Evolutionary conservation across 2,797 vertebrate species (phyloP).

Genomic region (Manis pentadactyla): DNA sequence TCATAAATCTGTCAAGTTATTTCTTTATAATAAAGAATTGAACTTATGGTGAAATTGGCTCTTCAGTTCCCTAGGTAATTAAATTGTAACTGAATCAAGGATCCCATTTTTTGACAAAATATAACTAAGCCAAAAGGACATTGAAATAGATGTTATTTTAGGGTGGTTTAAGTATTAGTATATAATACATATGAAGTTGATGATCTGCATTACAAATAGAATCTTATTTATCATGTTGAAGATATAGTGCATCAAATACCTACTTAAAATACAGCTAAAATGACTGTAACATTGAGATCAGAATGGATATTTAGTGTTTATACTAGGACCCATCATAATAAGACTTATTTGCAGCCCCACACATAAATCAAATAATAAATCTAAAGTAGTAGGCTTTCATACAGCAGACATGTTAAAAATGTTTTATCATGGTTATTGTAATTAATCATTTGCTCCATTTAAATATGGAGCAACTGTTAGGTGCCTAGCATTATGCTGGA

Average conservation of each 20-base stretch:
- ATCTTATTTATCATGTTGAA: background rate
- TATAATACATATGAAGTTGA: background rate
- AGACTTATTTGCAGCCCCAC: background rate
- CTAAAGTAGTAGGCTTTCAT: constrained; percentile 11
- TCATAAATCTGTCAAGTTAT: constrained; percentile 16
- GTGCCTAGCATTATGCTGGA: background rate
- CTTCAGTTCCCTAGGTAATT: background rate
- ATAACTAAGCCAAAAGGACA: constrained; percentile 9
- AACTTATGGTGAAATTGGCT: background rate
- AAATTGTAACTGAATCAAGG: background rate
- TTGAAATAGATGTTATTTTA: background rate
- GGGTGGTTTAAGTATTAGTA: background rate
- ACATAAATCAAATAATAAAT: background rate
- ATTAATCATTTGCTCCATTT: constrained; percentile 15
- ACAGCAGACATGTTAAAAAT: background rate
- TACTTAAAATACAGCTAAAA: constrained; percentile 15
- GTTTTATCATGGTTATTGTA: background rate
- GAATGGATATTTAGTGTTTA: background rate
- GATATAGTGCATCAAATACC: background rate
- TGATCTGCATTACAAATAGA: constrained; percentile 35
- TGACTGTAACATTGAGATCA: background rate
- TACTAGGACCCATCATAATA: background rate
- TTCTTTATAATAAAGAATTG: constrained; percentile 45
- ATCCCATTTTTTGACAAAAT: constrained; percentile 33
- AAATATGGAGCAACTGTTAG: background rate